Percentiles rank a stretch among this genome's conserved stretches.
phyloP scores from a whole-genome alignment of 2,113 vertebrate species.

The Pelecanoides urinatrix region DNA sequence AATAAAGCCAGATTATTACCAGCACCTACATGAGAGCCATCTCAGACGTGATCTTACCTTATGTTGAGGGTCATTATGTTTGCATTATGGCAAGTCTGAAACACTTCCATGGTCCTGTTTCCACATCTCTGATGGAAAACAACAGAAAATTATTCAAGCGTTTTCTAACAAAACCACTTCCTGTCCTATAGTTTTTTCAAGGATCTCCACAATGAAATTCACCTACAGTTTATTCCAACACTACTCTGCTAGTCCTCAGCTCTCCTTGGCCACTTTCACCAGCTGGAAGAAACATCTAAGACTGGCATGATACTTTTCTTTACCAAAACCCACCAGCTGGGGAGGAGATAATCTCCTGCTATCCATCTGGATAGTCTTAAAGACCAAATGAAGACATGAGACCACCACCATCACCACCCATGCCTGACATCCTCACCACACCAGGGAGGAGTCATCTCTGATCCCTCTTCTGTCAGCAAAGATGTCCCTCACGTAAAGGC shows the following conservation, averaged over 20 bases:
- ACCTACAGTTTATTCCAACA: neutral
- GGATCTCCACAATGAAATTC: neutral
- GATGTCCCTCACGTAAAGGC: neutral
- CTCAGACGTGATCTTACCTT: neutral
- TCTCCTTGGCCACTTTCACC: neutral
- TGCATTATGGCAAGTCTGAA: neutral
- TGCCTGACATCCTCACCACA: neutral
- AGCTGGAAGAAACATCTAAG: neutral
- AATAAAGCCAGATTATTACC: neutral
- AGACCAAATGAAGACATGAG: neutral
- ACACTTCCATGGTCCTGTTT: neutral
- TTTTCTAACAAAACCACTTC: neutral
- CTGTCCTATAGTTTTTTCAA: neutral
- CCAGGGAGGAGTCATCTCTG: neutral
- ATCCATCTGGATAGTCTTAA: neutral
- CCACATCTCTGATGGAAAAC: neutral
- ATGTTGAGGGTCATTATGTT: neutral
- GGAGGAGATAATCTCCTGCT: neutral
- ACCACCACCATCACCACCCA: neutral
- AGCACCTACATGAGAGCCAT: rapidly evolving
- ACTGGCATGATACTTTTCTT: neutral
- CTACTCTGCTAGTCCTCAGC: neutral
- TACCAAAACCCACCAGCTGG: neutral
- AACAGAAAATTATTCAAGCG: neutral
- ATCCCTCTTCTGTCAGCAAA: neutral